Conservation (phyloP, 2,113 vertebrate genomes). For the Leuciscus idus region DNA sequence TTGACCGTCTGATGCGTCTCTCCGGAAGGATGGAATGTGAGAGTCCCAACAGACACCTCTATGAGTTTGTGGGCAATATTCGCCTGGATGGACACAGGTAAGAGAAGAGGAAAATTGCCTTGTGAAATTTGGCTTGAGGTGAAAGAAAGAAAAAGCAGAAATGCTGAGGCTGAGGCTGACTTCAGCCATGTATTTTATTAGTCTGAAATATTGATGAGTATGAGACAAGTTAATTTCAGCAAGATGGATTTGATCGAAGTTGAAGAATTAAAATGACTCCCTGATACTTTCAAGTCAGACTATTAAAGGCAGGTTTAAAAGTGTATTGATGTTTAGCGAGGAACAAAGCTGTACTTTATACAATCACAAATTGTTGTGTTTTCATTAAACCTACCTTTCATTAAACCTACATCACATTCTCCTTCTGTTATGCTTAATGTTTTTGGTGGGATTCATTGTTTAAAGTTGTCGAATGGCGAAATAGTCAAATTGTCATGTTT, state of each 20-base stretch:
- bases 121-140: neutral
- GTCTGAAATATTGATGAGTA: neutral
- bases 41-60: slow-evolving; percentile 95
- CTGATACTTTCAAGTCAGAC: neutral
- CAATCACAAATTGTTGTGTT: neutral
- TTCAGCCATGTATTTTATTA: neutral
- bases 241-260: neutral
- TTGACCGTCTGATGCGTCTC: slow-evolving; percentile 88
- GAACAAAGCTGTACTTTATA: neutral
- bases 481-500: neutral
- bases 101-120: neutral
- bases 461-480: neutral
- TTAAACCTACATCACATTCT: neutral
- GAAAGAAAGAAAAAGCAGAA: neutral
- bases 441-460: neutral
- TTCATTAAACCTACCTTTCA: neutral
- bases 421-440: neutral
- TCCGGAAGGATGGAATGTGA: slow-evolving; percentile 95
- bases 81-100: slow-evolving; percentile 91
- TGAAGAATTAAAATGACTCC: neutral
- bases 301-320: neutral
- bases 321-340: neutral
- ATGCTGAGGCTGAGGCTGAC: neutral
- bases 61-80: slow-evolving; percentile 98
- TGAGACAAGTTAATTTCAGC: neutral